Percentiles rank a stretch among this genome's conserved stretches.
phyloP scores from a whole-genome alignment of 2,888 invertebrate genomes.

The Mythimna lalbum region DNA sequence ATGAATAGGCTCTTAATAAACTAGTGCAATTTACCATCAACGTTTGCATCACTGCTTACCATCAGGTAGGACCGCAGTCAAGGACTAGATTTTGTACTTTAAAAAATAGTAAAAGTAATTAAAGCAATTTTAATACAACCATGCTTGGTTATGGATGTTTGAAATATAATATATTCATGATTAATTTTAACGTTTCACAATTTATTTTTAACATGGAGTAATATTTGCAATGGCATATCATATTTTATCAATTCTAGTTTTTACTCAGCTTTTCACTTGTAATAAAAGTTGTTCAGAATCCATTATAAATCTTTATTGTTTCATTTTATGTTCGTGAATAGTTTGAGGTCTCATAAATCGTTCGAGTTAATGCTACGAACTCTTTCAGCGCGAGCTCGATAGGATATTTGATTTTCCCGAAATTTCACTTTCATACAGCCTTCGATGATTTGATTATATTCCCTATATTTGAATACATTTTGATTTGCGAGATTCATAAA shows the following conservation, averaged over 20 bases:
- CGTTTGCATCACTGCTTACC: no score
- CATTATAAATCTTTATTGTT: constrained; percentile 24
- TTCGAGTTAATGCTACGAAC: constrained; percentile 9
- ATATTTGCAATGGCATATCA: neutral
- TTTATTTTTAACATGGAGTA: no score
- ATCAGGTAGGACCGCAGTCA: no score
- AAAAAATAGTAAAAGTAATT: no score
- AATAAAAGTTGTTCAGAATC: constrained; percentile 10
- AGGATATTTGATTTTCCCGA: constrained; percentile 19
- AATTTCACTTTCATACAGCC: constrained; percentile 5
- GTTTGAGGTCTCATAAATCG: constrained; percentile 30
- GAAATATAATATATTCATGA: neutral
- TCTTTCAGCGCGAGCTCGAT: neutral
- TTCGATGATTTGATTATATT: constrained; percentile 32
- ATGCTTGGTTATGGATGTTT: neutral
- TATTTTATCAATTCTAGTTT: neutral
- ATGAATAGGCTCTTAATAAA: no score
- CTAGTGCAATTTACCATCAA: no score
- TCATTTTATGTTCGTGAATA: constrained; percentile 26
- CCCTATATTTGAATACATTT: constrained; percentile 21
- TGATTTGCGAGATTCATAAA: constrained; percentile 7
- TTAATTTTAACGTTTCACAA: neutral
- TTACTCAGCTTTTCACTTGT: constrained; percentile 4
- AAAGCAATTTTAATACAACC: neutral
- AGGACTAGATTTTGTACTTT: no score